Percentiles rank a stretch among this genome's conserved stretches.
These are phyloP conservation scores for Mugil cephalus DNA, from an alignment of 2,113 vertebrate genomes.

Conservation along the genomic window DNA sequence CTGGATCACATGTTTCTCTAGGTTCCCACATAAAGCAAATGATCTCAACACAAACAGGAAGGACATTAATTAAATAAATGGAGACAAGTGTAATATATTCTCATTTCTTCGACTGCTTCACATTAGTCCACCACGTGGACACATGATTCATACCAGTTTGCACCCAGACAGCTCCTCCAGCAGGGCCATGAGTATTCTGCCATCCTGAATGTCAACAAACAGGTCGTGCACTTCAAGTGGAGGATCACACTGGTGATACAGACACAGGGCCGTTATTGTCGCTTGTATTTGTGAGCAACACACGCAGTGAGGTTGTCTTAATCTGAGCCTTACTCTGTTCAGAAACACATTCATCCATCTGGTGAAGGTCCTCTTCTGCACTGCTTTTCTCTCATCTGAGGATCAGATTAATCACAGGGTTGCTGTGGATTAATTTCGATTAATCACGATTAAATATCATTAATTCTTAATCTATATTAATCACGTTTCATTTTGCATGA, in stretches of 20 bases:
- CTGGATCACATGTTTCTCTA: background rate
- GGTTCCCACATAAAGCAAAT: too few relatives aligned
- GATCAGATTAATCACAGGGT: too few relatives aligned
- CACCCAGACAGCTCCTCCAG: constrained; percentile 91
- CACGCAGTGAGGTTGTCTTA: background rate
- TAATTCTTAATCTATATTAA: too few relatives aligned
- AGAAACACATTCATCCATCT: constrained; percentile 76
- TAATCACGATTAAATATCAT: too few relatives aligned
- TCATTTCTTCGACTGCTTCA: too few relatives aligned
- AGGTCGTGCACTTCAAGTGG: constrained; percentile 89
- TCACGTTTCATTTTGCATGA: too few relatives aligned
- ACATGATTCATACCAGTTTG: constrained; percentile 84
- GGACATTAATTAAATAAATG: too few relatives aligned
- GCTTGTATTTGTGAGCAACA: background rate
- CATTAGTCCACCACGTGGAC: too few relatives aligned
- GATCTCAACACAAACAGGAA: too few relatives aligned
- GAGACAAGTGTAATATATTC: too few relatives aligned
- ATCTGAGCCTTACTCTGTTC: constrained; percentile 58
- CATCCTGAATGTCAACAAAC: constrained; percentile 91
- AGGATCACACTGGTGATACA: constrained; percentile 82
- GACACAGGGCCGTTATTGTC: background rate
- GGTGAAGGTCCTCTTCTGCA: constrained; percentile 69
- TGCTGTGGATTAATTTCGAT: too few relatives aligned
- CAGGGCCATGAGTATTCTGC: constrained; percentile 90
- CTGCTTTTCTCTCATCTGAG: constrained; percentile 55